Percentiles rank a stretch among this genome's conserved stretches.
phyloP scores from a whole-genome alignment of 2,113 vertebrate species.

The Eublepharis macularius region DNA sequence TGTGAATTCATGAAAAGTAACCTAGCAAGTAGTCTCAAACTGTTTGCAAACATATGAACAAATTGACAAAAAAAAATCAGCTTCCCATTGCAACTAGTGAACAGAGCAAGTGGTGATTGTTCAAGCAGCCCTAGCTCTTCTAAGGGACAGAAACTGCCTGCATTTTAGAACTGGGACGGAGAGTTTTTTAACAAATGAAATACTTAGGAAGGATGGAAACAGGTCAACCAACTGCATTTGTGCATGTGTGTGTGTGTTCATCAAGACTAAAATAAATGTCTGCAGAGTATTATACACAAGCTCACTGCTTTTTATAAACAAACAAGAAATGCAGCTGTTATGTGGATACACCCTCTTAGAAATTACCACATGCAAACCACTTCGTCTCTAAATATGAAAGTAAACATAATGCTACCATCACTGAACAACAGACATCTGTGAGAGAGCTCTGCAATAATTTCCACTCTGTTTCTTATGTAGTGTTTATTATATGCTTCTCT shows the following conservation, averaged over 20 bases:
- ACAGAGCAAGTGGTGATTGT: too few species aligned
- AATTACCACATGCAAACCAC: slow-evolving; percentile 69
- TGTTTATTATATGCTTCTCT: slow-evolving; percentile 32
- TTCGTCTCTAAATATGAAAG: slow-evolving; percentile 71
- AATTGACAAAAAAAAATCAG: too few species aligned
- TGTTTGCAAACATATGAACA: too few species aligned
- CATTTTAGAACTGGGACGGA: too few species aligned
- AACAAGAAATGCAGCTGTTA: slow-evolving; percentile 65
- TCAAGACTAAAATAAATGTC: slow-evolving; percentile 37
- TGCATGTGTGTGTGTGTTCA: slow-evolving; percentile 15
- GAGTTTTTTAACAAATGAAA: too few species aligned
- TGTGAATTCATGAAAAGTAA: too few species aligned
- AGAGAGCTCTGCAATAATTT: slow-evolving; percentile 33
- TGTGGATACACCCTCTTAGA: slow-evolving; percentile 59
- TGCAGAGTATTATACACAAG: slow-evolving; percentile 49
- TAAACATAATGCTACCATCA: slow-evolving; percentile 68
- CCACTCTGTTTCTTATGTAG: slow-evolving; percentile 13
- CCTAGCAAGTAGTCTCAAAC: too few species aligned
- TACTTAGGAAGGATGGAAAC: too few species aligned
- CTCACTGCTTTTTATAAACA: slow-evolving; percentile 55
- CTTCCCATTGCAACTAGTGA: too few species aligned
- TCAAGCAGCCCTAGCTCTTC: too few species aligned
- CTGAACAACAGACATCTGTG: slow-evolving; percentile 68
- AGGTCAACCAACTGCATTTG: too few species aligned
- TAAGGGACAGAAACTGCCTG: too few species aligned